phyloP scores from a whole-genome alignment of 2,797 vertebrate genomes.

The Mastacembelus armatus region DNA sequence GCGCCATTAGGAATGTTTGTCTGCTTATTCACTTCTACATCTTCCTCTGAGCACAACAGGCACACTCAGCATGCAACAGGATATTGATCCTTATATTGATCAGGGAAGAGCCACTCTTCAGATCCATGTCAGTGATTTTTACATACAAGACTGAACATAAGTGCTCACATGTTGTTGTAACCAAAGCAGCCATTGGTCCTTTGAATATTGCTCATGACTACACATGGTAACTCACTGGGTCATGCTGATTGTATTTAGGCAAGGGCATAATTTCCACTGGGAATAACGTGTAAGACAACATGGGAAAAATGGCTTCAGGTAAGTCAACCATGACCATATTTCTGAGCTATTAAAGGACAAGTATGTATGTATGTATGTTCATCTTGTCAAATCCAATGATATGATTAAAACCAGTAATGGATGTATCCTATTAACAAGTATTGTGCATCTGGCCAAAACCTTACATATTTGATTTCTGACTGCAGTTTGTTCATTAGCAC shows the following conservation, averaged over 20 bases:
- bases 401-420: neutral
- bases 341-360: no score
- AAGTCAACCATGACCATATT: no score
- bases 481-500: no score
- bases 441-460: no score
- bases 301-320: no score
- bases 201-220: neutral
- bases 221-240: neutral
- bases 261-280: neutral
- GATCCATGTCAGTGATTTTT: neutral
- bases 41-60: neutral
- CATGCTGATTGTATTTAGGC: neutral
- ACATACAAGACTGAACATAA: neutral
- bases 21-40: constrained; percentile 9
- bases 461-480: no score
- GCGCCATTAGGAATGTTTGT: neutral
- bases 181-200: neutral
- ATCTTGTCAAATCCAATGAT: neutral
- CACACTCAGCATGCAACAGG: neutral
- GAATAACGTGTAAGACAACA: neutral
- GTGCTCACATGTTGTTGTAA: neutral
- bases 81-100: constrained; percentile 39
- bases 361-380: no score
- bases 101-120: neutral
- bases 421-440: neutral